These are phyloP conservation scores for Okamejei kenojei DNA, from an alignment of 2,797 vertebrate species.

Conservation along the genomic window DNA sequence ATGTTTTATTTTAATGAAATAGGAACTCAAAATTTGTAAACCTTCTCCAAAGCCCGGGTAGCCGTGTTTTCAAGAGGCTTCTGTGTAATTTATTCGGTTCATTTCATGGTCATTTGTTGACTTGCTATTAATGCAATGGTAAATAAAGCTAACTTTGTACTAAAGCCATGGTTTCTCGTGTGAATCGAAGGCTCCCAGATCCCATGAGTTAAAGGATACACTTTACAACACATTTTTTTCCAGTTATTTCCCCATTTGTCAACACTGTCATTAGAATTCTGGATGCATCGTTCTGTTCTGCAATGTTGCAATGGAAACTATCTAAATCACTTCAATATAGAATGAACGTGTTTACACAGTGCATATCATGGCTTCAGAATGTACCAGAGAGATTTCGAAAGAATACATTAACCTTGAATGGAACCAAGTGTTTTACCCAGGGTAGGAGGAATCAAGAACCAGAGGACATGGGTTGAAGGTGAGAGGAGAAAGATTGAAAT, in stretches of 20 bases:
- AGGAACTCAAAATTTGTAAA: not conserved
- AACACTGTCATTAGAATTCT: not conserved
- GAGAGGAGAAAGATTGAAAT: no score
- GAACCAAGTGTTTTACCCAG: no score
- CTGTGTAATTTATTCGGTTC: conserved; percentile 29
- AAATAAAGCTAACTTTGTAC: conserved; percentile 29
- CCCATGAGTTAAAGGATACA: not conserved
- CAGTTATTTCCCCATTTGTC: not conserved
- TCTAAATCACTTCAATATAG: not conserved
- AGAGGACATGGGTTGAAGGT: no score
- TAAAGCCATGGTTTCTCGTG: not conserved
- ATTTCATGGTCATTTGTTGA: not conserved
- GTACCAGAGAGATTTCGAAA: not conserved
- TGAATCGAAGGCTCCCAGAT: not conserved
- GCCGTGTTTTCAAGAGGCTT: not conserved
- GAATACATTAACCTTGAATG: not conserved
- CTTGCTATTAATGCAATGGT: not conserved
- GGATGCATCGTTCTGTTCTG: not conserved
- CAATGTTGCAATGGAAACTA: not conserved
- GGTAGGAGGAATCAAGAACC: no score
- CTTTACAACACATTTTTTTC: not conserved
- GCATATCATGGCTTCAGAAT: not conserved
- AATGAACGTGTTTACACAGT: not conserved
- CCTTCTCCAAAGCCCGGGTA: not conserved
- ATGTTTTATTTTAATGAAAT: not conserved